These are phyloP conservation scores for Oryctes rhinoceros DNA, from an alignment of 1,140 invertebrate species.

Conservation along the genomic window DNA sequence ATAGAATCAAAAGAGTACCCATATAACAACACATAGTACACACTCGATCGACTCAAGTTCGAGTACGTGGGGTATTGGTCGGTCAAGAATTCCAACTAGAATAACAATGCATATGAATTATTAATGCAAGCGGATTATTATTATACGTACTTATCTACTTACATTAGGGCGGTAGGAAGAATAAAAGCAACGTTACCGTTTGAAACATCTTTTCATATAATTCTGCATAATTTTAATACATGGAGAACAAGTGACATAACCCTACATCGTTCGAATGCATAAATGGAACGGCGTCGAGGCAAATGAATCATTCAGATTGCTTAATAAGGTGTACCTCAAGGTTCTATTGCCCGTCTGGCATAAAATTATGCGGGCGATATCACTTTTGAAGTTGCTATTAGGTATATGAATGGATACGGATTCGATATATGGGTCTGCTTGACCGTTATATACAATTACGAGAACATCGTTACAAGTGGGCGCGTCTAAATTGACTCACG, in stretches of 20 bases:
- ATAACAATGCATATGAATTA: not conserved
- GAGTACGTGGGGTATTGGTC: not conserved
- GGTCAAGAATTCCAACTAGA: not conserved
- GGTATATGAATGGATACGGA: not conserved
- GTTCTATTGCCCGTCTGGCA: constrained; percentile 16
- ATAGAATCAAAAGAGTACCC: not conserved
- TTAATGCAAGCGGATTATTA: not conserved
- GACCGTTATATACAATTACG: constrained; percentile 14
- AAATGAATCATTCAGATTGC: constrained; percentile 23
- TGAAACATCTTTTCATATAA: not conserved
- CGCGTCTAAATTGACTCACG: not conserved
- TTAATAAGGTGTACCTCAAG: constrained; percentile 24
- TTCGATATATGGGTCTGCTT: not conserved
- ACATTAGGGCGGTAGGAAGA: not conserved
- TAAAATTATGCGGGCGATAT: constrained; percentile 22
- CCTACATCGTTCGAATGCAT: not conserved
- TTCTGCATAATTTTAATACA: not conserved
- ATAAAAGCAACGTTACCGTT: not conserved
- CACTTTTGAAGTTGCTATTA: constrained; percentile 6
- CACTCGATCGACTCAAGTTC: not conserved
- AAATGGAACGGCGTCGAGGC: constrained; percentile 3
- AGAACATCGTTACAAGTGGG: not conserved
- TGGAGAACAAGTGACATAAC: not conserved
- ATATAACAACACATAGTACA: not conserved
- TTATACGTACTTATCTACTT: not conserved